Evolutionary conservation across 2,888 invertebrate genomes (phyloP), one percentile per base, ranked within the genome.

Genomic region (Tribolium freemani): DNA sequence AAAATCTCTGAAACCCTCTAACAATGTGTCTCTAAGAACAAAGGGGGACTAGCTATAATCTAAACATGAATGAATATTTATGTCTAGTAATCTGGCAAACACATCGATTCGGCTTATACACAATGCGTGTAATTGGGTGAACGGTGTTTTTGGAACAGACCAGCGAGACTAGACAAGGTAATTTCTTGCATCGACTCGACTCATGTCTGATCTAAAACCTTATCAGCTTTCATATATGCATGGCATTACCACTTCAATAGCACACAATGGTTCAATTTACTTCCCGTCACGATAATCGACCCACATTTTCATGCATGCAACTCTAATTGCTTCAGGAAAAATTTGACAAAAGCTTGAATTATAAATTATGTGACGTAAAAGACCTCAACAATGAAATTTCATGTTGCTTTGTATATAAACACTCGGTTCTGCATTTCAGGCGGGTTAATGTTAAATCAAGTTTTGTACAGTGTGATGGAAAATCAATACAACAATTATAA

Each of bases 181-280:
- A 72, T 72, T 72, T 72, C 72, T 72, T 72, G 63, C 53, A 63
- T 13, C 68, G 67, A 45, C 50, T 56, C 50, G 48, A 16, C 30
- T 63, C 57, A 48, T 56, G 64, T 71, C 71, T 56, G 64, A 70
- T 70, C 69, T 70, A 54, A 57, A 60, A 57, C 58, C 46, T 72
- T 69, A 72, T 72, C 64, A 63, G 69, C 69, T 72, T 72, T 72
- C 69, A 69, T 72, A 64, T 66, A 72, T 72, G 72, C 69, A 69
- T 51, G 57, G 45, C 57, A 72, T 72, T 72, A 69, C 53, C 72
- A 72, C 58, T 64, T 69, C 68, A 69, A 72, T 72, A 50, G 60
- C 58, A 54, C 63, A 70, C 69, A 70, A 70, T 70, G 63, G 63
- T 70, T 70, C 69, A 70, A 63, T 70, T 63, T 61, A 63, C 50